These are phyloP conservation scores for Argya squamiceps DNA, from an alignment of 2,797 vertebrate genomes.

Conservation along the genomic window DNA sequence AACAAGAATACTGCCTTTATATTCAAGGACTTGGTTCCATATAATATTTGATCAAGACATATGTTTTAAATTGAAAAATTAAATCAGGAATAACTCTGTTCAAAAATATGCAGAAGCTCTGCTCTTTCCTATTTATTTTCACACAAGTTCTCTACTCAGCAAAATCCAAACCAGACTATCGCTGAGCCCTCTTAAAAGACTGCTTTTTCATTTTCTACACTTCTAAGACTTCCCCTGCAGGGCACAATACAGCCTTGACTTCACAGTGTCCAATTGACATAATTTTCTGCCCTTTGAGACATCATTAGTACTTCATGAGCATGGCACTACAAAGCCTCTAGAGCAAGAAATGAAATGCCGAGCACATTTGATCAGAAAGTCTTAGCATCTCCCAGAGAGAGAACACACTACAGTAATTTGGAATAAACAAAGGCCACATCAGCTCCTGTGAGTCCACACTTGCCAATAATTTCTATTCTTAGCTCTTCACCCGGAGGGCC, in stretches of 20 bases:
- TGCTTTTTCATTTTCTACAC: not conserved
- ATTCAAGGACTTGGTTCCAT: not conserved
- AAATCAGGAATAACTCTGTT: not conserved
- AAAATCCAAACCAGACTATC: not conserved
- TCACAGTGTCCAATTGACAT: not conserved
- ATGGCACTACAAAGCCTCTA: not conserved
- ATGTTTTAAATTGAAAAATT: not conserved
- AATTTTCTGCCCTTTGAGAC: not conserved
- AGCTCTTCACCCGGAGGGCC: not conserved
- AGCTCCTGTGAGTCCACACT: fast-evolving
- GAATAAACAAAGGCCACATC: not conserved
- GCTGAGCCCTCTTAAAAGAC: not conserved
- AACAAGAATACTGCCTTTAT: not conserved
- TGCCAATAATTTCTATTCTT: not conserved
- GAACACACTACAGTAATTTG: not conserved
- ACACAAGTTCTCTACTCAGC: not conserved
- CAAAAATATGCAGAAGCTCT: not conserved
- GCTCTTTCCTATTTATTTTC: not conserved
- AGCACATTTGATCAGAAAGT: not conserved
- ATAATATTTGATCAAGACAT: not conserved
- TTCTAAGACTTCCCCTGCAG: not conserved
- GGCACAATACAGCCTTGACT: not conserved
- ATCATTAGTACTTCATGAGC: not conserved
- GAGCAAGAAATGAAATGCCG: not conserved
- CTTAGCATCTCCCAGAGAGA: not conserved